Percentiles rank a stretch among this genome's conserved stretches.
phyloP scores from a whole-genome alignment of 2,888 invertebrate genomes.

The Ophioninae sp. region DNA sequence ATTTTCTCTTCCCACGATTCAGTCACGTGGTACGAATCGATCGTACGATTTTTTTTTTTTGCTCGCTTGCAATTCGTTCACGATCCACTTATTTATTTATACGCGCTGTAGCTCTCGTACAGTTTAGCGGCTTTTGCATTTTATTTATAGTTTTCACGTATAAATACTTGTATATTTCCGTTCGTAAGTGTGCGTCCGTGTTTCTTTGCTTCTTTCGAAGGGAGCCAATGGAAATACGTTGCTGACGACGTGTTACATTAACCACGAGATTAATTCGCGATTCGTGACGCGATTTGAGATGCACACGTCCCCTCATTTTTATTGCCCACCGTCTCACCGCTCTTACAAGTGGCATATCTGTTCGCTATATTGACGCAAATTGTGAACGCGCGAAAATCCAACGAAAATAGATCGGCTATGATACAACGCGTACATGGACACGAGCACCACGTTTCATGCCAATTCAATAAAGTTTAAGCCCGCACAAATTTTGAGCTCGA shows the following conservation, averaged over 20 bases:
- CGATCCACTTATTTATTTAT: conserved; percentile 11
- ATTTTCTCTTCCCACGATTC: background rate
- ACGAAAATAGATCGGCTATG: conserved; percentile 41
- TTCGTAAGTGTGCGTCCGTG: background rate
- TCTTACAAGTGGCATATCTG: conserved; percentile 40
- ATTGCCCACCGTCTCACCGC: conserved; percentile 22
- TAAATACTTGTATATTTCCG: background rate
- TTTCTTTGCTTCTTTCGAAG: background rate
- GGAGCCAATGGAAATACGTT: conserved; percentile 13
- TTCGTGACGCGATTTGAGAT: conserved; percentile 33
- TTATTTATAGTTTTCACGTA: conserved; percentile 5
- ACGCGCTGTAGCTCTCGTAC: background rate
- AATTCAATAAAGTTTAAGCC: conserved; percentile 12
- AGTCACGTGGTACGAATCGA: background rate
- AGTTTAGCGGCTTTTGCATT: conserved; percentile 10
- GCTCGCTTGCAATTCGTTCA: background rate
- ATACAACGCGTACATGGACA: conserved; percentile 1
- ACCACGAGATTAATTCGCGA: conserved; percentile 53
- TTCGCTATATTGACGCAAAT: conserved; percentile 15
- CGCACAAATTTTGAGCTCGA: background rate
- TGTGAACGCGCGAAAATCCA: conserved; percentile 32
- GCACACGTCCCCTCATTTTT: conserved; percentile 38
- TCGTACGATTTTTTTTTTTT: background rate
- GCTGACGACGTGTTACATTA: conserved; percentile 50
- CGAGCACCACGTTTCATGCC: conserved; percentile 21